Evolutionary conservation across 1,140 invertebrate genomes (phyloP), one percentile per base, ranked within the genome.

Genomic region (Drosophila kanapiae): DNA sequence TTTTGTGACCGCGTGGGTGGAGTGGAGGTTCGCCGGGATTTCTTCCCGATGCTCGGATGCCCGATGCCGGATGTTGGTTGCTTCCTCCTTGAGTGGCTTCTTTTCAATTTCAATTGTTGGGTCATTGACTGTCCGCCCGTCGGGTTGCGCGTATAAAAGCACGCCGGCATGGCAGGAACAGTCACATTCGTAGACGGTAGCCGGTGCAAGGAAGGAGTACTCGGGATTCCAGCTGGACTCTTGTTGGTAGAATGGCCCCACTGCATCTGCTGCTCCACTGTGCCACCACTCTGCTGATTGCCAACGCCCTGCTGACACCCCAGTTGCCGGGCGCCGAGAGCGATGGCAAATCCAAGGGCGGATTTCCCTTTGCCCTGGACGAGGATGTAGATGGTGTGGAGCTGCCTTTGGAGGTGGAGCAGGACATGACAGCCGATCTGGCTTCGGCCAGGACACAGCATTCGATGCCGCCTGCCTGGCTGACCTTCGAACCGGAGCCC

Each of bases 191-290:
- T 43, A 40, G 65, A 74, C 54, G 51, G 45, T 56, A 38, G 35
- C 38, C 40, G 51, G 43, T 59, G 38, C 51, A 23, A 27, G 38
- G 16, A 57, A 64, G 45, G 29, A 45, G 47, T 42, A 49, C 58
- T 35, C 31, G 31, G 37, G 47, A 59, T 63, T 62, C 64, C 64
- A 35, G 16, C 37, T 68, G 67, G 62, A 70, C 48, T 68, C 38
- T 49, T 49, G 48, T 69, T 69, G 48, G 67, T 81, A 88, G 80
- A 83, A 88, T 88, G 84, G 82, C 82, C 75, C 53, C 62, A 80
- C 59, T 88, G 80, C 85, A 90, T 62, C 53, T 88, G 64, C 78
- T 88, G 62, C 69, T 88, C 74, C 87, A 75, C 78, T 88, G 70
- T 57, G 78, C 82, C 51, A 70, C 85, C 58, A 76, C 82, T 8